Base-by-base conservation (phyloP, 2,888 invertebrate species). In the Dusona sp. region DNA sequence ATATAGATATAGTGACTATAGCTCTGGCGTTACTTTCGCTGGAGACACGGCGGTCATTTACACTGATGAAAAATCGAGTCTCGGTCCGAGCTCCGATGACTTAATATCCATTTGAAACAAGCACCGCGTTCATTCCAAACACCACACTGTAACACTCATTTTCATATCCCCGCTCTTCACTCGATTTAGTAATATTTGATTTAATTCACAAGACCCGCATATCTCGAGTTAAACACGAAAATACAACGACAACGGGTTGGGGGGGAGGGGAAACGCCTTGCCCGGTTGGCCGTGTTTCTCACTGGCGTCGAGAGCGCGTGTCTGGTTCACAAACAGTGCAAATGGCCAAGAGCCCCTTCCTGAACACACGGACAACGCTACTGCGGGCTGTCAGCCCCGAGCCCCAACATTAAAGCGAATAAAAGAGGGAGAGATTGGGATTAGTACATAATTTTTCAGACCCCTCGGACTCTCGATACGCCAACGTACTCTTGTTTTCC, bases 21-120 rank as follows among this genome's bases (percentile, higher is more conserved):
- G 78, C 75, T 68, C 70, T 73, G 68, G 81, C 82, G 83, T 85
- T 85, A 89, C 89, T 88, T 88, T 88, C 85, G 87, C 87, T 89
- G 79, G 61, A 88, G 85, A 72, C 87, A 88, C 85, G 86, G 84
- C 88, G 88, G 88, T 89, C 88, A 85, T 88, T 83, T 88, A 86
- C 81, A 86, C 85, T 83, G 79, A 67, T 70, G 72, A 81, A 86
- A 83, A 84, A 86, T 36, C 72, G 80, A 80, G 77, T 77, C 38
- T 51, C 65, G 38, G 42, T 51, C 29, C 16, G 22, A 70, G 79
- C 36, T 42, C 72, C 83, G 73, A 51, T 73, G 68, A 29, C 57
- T 48, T 73, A 16, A 45, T 42, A 36, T 45, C 61, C 25, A 25
- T 29, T n/a, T 25, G 13, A 57, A 48, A 38, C 25, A 1, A 48